These are phyloP conservation scores for Galeopterus variegatus DNA, from an alignment of 2,113 vertebrate species.

Conservation along the genomic window DNA sequence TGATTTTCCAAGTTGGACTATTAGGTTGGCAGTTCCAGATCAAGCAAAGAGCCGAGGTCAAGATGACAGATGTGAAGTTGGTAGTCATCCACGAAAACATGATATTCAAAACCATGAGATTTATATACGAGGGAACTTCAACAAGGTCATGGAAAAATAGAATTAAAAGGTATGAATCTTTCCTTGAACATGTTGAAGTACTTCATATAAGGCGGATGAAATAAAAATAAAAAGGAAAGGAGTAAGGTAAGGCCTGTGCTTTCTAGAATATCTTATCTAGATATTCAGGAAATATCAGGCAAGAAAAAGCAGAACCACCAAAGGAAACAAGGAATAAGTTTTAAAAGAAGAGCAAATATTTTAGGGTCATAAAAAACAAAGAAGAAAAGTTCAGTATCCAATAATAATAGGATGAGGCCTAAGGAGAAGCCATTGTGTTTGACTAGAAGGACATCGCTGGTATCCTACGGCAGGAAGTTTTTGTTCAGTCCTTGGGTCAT, in stretches of 20 bases:
- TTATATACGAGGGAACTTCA: too few relatives aligned
- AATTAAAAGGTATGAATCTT: too few relatives aligned
- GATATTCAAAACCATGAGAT: not conserved
- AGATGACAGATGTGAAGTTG: not conserved
- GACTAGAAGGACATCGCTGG: not conserved
- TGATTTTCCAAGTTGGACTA: not conserved
- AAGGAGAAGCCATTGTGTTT: not conserved
- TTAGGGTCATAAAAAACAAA: not conserved
- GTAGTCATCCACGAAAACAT: not conserved
- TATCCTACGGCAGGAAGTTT: not conserved
- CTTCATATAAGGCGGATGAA: not conserved
- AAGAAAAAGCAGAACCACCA: slow-evolving; percentile 19
- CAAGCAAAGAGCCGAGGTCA: not conserved
- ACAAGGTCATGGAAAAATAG: too few relatives aligned
- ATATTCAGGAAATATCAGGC: not conserved
- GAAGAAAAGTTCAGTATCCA: not conserved
- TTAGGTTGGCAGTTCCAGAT: not conserved
- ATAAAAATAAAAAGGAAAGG: not conserved
- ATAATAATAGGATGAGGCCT: not conserved
- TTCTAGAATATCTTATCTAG: not conserved
- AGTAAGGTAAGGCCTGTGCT: not conserved
- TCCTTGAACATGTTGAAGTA: too few relatives aligned
- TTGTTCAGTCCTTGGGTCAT: not conserved
- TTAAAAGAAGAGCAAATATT: slow-evolving; percentile 4
- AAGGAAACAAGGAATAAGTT: not conserved